Base-by-base conservation (phyloP, 2,113 vertebrate species). In the Corythornis madagascariensis region DNA sequence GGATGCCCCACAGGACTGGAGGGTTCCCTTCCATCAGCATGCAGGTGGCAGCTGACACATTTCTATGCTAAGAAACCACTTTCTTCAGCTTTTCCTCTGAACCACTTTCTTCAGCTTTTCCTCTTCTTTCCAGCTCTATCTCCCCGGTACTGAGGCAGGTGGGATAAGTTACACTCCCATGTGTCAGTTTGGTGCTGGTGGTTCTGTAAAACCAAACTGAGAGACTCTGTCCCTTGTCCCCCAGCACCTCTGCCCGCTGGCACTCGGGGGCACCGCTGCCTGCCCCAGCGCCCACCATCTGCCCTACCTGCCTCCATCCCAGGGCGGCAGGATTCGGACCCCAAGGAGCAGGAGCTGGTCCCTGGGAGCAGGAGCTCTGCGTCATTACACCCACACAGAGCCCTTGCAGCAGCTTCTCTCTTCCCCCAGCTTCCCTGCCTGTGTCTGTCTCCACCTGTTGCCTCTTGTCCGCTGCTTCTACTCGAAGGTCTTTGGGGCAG, bases 401-500 rank as follows among this genome's bases (percentile, higher is more conserved):
- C 52, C 74, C 82, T 85, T 6, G 67, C 87, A 85, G 67, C 43
- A 87, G 55, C 5, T 2, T 40, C 88, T 50, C 25, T 77, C 86
- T 73, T 60, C 69, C 86, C 64, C 73, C 67, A 0, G 1, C 60
- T 80, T 88, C 94, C 85, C 86, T 83, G 80, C 3, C 93, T 63
- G 31, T 50, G 31, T 86, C 88, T 94, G 86, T 33, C 92, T 94
- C 75, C 94, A 93, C 91, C 92, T 91, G 94, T 85, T 89, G 91
- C 63, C 89, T 94, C 95, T 85, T 91, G 94, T 92, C 79, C 1
- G 0, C 15, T 13, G 71, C 80, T 91, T 52, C 56, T 75, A 48
- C 69, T 4, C 48, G 22, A 79, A 89, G 25, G 38, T 87, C 94
- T 96, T 93, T 96, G 92, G 92, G 95, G 82, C 91, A 96, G 85